These are phyloP conservation scores for Platichthys stellatus DNA, from an alignment of 2,113 vertebrate genomes.

Conservation along the genomic window DNA sequence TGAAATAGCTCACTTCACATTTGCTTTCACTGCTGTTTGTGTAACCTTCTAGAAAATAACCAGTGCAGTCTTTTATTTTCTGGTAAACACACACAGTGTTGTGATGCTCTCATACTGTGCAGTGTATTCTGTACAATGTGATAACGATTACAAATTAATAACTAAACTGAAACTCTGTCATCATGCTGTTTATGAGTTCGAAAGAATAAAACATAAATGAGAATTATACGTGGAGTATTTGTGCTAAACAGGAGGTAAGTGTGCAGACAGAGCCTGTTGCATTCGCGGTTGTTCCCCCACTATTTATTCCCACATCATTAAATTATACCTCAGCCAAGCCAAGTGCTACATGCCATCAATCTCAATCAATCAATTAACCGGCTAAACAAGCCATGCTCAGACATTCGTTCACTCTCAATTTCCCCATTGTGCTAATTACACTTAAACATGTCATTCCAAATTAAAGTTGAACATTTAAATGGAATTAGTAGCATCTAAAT, in stretches of 20 bases:
- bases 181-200: too few relatives aligned
- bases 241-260: slow-evolving; percentile 16
- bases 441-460: slow-evolving; percentile 77
- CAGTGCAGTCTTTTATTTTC: too few relatives aligned
- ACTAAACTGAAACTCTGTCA: too few relatives aligned
- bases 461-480: slow-evolving; percentile 77
- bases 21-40: too few relatives aligned
- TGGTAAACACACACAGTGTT: too few relatives aligned
- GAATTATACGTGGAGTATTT: slow-evolving; percentile 6
- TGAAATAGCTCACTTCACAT: too few relatives aligned
- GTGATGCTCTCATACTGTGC: too few relatives aligned
- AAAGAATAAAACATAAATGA: too few relatives aligned
- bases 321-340: slow-evolving; percentile 75
- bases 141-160: too few relatives aligned
- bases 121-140: too few relatives aligned
- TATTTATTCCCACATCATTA: slow-evolving; percentile 74
- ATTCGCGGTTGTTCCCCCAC: slow-evolving; percentile 58
- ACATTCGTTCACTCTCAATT: slow-evolving; percentile 76
- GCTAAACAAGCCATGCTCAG: slow-evolving; percentile 76
- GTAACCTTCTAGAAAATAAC: too few relatives aligned
- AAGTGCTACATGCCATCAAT: slow-evolving; percentile 78
- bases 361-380: slow-evolving; percentile 79
- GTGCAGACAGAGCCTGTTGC: slow-evolving; percentile 13
- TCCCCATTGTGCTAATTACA: slow-evolving; percentile 78
- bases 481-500: slow-evolving; percentile 66